These are phyloP conservation scores for Condylura cristata DNA, from an alignment of 2,113 vertebrate species.

Conservation along the genomic window DNA sequence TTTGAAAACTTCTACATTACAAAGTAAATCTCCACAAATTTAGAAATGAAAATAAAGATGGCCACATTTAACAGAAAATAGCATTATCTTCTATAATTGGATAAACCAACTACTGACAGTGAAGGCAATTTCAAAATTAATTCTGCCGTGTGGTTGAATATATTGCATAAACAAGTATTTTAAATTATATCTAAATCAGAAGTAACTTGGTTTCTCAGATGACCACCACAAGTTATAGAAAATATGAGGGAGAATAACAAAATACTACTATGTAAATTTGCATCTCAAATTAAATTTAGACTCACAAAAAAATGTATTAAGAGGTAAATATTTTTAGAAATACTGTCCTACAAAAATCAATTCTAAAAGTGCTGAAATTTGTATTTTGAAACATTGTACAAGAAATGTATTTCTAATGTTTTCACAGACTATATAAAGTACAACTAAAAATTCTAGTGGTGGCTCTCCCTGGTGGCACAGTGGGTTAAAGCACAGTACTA, in stretches of 20 bases:
- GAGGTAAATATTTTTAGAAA: slow-evolving; percentile 8
- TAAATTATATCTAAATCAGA: background rate
- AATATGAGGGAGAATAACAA: background rate
- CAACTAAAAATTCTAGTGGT: no score
- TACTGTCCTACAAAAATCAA: background rate
- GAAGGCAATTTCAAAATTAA: background rate
- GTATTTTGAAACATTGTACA: background rate
- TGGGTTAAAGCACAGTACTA: no score
- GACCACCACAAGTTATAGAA: background rate
- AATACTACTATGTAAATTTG: background rate
- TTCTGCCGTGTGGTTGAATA: background rate
- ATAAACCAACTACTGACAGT: background rate
- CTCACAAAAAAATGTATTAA: background rate
- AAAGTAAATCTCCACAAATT: background rate
- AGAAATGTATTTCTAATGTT: background rate
- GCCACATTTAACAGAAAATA: background rate
- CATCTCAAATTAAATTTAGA: slow-evolving; percentile 23
- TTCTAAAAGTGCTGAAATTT: background rate
- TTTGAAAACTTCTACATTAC: background rate
- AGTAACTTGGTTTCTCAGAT: background rate
- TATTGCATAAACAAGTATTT: background rate
- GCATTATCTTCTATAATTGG: background rate
- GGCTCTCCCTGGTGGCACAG: no score
- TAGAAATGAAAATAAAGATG: background rate
- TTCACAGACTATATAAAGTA: background rate